phyloP scores from a whole-genome alignment of 2,888 invertebrate species.

The Carabus problematicus region DNA sequence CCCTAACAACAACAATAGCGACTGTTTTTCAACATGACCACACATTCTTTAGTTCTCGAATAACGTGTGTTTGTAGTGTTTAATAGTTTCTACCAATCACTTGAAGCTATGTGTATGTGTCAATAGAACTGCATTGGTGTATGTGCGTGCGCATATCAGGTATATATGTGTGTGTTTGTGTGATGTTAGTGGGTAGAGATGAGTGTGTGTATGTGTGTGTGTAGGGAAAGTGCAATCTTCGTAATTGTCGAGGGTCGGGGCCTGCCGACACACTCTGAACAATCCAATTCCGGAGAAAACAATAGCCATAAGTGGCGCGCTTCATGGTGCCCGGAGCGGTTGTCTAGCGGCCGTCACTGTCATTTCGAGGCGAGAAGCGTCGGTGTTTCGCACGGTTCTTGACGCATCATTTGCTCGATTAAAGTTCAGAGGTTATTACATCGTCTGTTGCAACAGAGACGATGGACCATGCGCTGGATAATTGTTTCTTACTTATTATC shows the following conservation, averaged over 20 bases:
- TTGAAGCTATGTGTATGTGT: no score
- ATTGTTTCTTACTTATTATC: no score
- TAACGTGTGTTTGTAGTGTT: no score
- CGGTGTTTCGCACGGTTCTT: constrained; percentile 33
- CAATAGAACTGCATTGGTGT: not conserved
- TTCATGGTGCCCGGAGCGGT: constrained; percentile 42
- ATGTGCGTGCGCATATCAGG: not conserved
- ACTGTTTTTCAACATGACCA: no score
- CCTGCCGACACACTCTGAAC: constrained; percentile 47
- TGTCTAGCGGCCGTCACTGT: constrained; percentile 41
- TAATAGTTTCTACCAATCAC: no score
- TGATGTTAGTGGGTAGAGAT: constrained; percentile 20
- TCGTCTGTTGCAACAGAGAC: no score
- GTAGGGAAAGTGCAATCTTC: constrained; percentile 51
- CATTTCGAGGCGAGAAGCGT: constrained; percentile 8
- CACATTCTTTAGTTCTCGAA: no score
- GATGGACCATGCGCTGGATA: no score
- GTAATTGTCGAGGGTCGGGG: constrained; percentile 52
- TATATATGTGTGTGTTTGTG: not conserved
- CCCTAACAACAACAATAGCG: no score
- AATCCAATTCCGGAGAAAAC: constrained; percentile 63
- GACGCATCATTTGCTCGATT: constrained; percentile 33
- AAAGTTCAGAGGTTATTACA: constrained; percentile 37
- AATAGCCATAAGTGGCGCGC: constrained; percentile 62
- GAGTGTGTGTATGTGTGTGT: constrained; percentile 5